phyloP scores from a whole-genome alignment of 1,140 invertebrate genomes.

The Teleopsis dalmanni region DNA sequence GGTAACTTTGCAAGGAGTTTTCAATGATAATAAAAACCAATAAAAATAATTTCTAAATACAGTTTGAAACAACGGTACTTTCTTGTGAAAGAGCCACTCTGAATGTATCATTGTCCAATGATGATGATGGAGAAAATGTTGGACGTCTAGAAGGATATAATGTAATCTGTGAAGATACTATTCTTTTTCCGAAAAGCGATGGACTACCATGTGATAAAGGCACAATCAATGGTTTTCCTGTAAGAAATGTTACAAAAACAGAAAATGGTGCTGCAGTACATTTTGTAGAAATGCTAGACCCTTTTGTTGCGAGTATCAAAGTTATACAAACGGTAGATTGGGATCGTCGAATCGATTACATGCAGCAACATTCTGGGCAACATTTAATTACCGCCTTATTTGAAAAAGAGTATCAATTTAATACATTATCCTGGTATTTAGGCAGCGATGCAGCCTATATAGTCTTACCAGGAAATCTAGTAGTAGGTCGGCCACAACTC shows the following conservation, averaged over 20 bases:
- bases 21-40: constrained; percentile 1
- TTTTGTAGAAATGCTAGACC: constrained; percentile 49
- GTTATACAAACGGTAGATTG: constrained; percentile 65
- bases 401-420: constrained; percentile 56
- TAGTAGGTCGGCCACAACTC: constrained; percentile 48
- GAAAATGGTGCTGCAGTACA: constrained; percentile 65
- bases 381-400: constrained; percentile 75
- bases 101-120: constrained; percentile 19
- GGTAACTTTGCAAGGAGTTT: too few species aligned
- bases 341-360: constrained; percentile 74
- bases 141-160: constrained; percentile 30
- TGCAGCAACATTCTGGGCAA: constrained; percentile 85
- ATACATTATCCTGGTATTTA: constrained; percentile 73
- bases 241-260: constrained; percentile 58
- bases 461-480: constrained; percentile 51
- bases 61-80: constrained; percentile 60
- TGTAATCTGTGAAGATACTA: constrained; percentile 68
- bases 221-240: constrained; percentile 55
- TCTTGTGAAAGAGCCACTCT: constrained; percentile 49
- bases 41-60: constrained; percentile 34
- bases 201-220: constrained; percentile 78
- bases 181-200: constrained; percentile 80
- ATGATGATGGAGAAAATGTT: constrained; percentile 34
- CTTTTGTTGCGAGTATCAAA: constrained; percentile 52
- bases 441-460: constrained; percentile 61